phyloP scores from a whole-genome alignment of 1,140 invertebrate species.

The Nylanderia fulva region DNA sequence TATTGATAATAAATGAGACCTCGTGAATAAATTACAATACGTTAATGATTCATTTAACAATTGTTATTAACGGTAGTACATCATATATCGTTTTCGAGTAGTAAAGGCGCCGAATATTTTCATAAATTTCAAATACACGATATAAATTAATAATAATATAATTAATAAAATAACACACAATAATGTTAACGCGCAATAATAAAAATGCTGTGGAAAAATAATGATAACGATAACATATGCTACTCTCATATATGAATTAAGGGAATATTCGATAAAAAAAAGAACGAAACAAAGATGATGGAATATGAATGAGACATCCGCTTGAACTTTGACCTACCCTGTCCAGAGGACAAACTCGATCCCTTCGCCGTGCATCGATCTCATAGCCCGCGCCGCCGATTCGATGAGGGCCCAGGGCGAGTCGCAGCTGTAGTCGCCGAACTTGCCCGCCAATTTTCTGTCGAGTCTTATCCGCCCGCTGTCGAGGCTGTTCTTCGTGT shows the following conservation, averaged over 20 bases:
- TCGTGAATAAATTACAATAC: conserved; percentile 56
- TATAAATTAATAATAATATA: conserved; percentile 36
- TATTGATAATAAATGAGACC: conserved; percentile 49
- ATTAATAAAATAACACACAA: conserved; percentile 11
- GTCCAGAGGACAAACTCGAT: conserved; percentile 97
- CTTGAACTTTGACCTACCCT: conserved; percentile 87
- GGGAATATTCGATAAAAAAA: not conserved
- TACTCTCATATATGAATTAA: not conserved
- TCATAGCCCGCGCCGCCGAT: conserved; percentile 94
- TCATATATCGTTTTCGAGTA: conserved; percentile 29
- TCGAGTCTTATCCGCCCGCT: conserved; percentile 80
- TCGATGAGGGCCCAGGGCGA: conserved; percentile 94
- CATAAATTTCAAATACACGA: conserved; percentile 41
- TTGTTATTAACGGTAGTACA: conserved; percentile 40
- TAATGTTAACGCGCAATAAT: not conserved
- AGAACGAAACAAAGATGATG: not conserved
- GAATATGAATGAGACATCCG: no score
- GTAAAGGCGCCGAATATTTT: conserved; percentile 40
- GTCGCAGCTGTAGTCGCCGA: conserved; percentile 95
- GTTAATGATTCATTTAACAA: conserved; percentile 52
- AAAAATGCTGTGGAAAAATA: not conserved
- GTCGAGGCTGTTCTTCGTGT: conserved; percentile 77
- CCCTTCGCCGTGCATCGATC: conserved; percentile 91
- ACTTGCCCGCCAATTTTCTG: conserved; percentile 87
- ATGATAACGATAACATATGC: conserved; percentile 6